Conservation (phyloP, 2,797 vertebrate genomes). For the Cyclopterus lumpus region DNA sequence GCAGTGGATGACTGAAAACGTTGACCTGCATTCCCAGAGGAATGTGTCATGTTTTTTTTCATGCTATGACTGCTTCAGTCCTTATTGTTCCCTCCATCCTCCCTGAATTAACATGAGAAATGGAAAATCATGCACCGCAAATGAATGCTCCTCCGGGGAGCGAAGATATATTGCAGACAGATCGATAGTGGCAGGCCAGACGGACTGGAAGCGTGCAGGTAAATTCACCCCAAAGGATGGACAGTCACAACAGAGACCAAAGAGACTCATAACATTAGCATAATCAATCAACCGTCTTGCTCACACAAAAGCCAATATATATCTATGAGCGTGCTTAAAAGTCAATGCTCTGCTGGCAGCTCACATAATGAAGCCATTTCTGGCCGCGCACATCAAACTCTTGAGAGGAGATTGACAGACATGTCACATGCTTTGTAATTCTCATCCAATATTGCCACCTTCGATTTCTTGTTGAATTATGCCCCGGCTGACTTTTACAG, state of each 20-base stretch:
- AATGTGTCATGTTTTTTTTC: too few species aligned
- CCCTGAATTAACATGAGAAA: neutral
- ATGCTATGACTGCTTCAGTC: neutral
- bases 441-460: constrained; percentile 33
- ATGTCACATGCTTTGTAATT: constrained; percentile 35
- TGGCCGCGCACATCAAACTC: neutral
- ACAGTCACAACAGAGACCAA: constrained; percentile 16
- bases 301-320: constrained; percentile 36
- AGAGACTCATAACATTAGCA: constrained; percentile 42
- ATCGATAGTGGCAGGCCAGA: constrained; percentile 53
- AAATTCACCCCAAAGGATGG: constrained; percentile 21
- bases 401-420: constrained; percentile 20
- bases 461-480: constrained; percentile 46
- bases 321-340: constrained; percentile 28
- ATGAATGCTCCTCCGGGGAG: constrained; percentile 15
- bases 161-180: constrained; percentile 2
- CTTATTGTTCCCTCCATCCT: neutral
- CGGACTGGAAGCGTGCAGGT: constrained; percentile 28
- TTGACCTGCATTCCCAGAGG: too few species aligned
- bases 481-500: constrained; percentile 46
- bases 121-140: constrained; percentile 16
- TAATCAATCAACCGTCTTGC: constrained; percentile 45
- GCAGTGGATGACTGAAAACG: neutral
- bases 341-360: constrained; percentile 16
- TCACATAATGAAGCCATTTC: constrained; percentile 37